These are phyloP conservation scores for Anolis carolinensis DNA, from an alignment of 2,113 vertebrate species.

Conservation along the genomic window DNA sequence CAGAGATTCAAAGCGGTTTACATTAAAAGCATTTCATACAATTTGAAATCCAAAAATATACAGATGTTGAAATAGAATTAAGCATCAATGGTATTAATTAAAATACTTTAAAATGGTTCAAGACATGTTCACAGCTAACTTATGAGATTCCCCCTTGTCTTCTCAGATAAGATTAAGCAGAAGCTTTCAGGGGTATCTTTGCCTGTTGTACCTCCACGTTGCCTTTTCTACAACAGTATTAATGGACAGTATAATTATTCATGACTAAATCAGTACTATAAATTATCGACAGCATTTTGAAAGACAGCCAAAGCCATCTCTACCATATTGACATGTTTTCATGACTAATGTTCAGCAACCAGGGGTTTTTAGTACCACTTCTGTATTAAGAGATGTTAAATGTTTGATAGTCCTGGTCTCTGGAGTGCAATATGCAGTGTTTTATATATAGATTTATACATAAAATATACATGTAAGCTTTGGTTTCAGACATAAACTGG, in stretches of 20 bases:
- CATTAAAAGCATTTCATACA: no score
- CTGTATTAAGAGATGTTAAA: constrained; percentile 72
- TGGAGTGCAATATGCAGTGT: constrained; percentile 63
- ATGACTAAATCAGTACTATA: constrained; percentile 55
- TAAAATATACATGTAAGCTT: constrained; percentile 69
- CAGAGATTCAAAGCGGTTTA: no score
- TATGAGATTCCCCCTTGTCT: neutral
- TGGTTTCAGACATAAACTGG: constrained; percentile 64
- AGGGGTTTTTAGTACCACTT: constrained; percentile 64
- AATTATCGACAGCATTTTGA: constrained; percentile 46
- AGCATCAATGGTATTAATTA: no score
- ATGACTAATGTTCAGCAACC: constrained; percentile 66
- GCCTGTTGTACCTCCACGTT: neutral
- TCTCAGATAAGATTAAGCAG: neutral
- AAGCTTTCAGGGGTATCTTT: neutral
- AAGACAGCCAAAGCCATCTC: constrained; percentile 43
- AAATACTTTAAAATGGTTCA: no score
- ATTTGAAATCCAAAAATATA: no score
- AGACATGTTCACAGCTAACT: no score
- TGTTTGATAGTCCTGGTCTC: constrained; percentile 71
- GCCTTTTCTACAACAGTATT: constrained; percentile 45
- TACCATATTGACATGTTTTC: constrained; percentile 64
- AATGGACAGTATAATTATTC: constrained; percentile 50
- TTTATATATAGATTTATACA: constrained; percentile 72
- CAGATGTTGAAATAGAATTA: no score